These are phyloP conservation scores for Serrognathus titanus DNA, from an alignment of 2,888 invertebrate species.

Conservation along the genomic window DNA sequence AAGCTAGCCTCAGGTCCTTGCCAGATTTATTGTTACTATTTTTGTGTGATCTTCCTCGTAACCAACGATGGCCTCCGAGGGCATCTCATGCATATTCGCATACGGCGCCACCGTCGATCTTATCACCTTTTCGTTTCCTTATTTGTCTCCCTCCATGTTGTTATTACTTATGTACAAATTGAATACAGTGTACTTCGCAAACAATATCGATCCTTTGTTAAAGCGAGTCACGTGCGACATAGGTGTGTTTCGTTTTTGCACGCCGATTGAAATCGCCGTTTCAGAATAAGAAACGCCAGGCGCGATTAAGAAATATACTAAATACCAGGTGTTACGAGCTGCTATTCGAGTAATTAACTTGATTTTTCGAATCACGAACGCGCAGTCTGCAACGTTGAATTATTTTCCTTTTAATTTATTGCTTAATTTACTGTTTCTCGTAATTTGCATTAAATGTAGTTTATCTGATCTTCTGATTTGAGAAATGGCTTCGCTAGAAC, in stretches of 20 bases:
- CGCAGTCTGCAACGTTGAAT: no score
- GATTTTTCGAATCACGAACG: no score
- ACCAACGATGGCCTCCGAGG: not conserved
- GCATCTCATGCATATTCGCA: not conserved
- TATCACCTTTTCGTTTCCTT: slow-evolving; percentile 13
- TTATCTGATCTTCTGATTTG: no score
- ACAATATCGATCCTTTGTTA: slow-evolving; percentile 2
- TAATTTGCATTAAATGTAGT: no score
- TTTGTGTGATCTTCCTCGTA: not conserved
- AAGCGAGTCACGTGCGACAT: slow-evolving; percentile 1
- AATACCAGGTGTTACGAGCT: not conserved
- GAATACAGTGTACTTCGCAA: not conserved
- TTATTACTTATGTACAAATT: slow-evolving; percentile 1
- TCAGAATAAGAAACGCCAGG: not conserved
- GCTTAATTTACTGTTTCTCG: no score
- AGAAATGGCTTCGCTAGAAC: no score
- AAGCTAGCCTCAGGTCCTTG: not conserved
- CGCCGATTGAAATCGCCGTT: not conserved
- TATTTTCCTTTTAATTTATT: no score
- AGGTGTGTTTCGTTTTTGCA: not conserved
- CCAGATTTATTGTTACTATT: not conserved
- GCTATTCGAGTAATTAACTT: no score
- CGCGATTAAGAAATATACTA: not conserved
- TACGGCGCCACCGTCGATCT: slow-evolving; percentile 11
- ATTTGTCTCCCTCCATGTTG: slow-evolving; percentile 1